These are phyloP conservation scores for Dione vanillae DNA, from an alignment of 2,888 invertebrate species.

Conservation along the genomic window DNA sequence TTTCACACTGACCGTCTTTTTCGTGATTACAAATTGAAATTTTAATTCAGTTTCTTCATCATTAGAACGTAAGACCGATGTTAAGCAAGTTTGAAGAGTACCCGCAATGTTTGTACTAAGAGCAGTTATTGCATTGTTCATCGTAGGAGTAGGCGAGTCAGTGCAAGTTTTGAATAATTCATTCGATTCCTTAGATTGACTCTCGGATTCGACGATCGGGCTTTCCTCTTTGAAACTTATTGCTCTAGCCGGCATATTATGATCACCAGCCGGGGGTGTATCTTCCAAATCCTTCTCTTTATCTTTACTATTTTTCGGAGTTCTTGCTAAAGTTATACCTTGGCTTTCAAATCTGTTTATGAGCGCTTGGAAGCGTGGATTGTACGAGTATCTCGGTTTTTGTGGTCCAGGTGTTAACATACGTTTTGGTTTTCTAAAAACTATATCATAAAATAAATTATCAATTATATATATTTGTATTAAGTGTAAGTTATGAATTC, in stretches of 20 bases:
- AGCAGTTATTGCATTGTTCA: conserved; percentile 67
- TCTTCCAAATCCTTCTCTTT: conserved; percentile 58
- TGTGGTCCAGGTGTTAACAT: conserved; percentile 79
- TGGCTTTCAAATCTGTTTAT: conserved; percentile 76
- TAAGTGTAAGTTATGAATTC: background rate
- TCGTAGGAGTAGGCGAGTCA: conserved; percentile 58
- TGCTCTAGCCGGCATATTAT: conserved; percentile 69
- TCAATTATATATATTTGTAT: background rate
- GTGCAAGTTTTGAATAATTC: conserved; percentile 73
- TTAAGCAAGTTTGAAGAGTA: conserved; percentile 71
- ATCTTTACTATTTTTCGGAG: conserved; percentile 60
- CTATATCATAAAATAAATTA: conserved; percentile 52
- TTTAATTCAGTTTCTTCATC: conserved; percentile 79
- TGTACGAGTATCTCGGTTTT: conserved; percentile 62
- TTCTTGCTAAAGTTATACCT: conserved; percentile 64
- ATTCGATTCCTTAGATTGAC: conserved; percentile 66
- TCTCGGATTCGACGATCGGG: conserved; percentile 60
- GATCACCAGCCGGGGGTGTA: conserved; percentile 70
- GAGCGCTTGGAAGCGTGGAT: conserved; percentile 78
- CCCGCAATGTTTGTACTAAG: conserved; percentile 73
- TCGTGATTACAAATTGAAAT: conserved; percentile 78
- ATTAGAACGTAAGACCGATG: conserved; percentile 65
- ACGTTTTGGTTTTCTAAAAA: conserved; percentile 76
- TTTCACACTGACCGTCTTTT: conserved; percentile 72
- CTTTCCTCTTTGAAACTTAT: conserved; percentile 80